Evolutionary conservation across 1,140 invertebrate genomes (phyloP).

Genomic region (Sycophaga agraensis): DNA sequence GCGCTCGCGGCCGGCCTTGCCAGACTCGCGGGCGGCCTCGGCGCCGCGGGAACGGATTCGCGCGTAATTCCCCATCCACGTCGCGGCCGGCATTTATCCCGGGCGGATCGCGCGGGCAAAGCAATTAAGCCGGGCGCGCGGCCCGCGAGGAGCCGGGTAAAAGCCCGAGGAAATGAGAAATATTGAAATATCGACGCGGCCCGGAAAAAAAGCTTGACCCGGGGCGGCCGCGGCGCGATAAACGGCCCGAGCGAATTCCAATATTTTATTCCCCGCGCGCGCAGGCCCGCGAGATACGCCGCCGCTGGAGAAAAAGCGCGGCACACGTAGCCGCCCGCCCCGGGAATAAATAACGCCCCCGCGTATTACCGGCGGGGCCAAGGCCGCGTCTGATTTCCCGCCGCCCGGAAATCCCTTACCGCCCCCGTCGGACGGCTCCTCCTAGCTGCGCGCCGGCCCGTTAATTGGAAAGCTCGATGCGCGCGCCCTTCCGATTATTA

Average conservation of each 20-base stretch:
- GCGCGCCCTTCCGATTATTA: too few species aligned
- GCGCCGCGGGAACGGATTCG: too few species aligned
- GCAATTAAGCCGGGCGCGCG: constrained; percentile 15
- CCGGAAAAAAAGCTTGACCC: constrained; percentile 30
- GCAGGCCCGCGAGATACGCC: constrained; percentile 15
- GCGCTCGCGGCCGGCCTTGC: too few species aligned
- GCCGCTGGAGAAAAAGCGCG: constrained; percentile 21
- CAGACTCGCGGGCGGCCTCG: too few species aligned
- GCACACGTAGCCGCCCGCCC: background rate
- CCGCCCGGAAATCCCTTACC: too few species aligned
- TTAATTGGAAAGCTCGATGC: too few species aligned
- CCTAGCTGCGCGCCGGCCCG: too few species aligned
- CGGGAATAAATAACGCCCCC: constrained; percentile 22
- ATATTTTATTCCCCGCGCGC: constrained; percentile 37
- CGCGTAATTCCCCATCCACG: background rate
- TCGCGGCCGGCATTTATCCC: background rate
- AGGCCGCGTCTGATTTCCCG: too few species aligned
- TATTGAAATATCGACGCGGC: constrained; percentile 23
- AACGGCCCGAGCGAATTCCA: constrained; percentile 39
- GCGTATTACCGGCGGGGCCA: background rate
- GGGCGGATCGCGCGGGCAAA: background rate
- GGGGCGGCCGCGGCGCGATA: constrained; percentile 32
- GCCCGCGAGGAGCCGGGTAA: too few species aligned
- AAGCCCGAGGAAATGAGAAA: constrained; percentile 12
- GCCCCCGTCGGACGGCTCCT: too few species aligned